Evolutionary conservation across 2,113 vertebrate genomes (phyloP).

Genomic region (Oriolus oriolus): DNA sequence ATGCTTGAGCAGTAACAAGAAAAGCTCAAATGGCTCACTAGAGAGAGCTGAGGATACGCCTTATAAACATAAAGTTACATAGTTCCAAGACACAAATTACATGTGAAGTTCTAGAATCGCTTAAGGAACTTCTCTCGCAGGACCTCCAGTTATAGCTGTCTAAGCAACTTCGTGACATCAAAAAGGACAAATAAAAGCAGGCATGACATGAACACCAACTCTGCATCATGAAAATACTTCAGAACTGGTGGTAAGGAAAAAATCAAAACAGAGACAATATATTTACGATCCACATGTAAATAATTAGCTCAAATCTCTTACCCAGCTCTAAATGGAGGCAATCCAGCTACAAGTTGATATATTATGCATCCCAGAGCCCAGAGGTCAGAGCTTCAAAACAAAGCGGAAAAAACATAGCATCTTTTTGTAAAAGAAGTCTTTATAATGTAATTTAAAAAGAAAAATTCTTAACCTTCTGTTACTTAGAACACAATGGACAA

Average conservation of each 20-base stretch:
- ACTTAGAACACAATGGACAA: not conserved
- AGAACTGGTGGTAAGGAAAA: not conserved
- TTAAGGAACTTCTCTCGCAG: not conserved
- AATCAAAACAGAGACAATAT: not conserved
- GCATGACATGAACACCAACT: not conserved
- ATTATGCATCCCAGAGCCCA: conserved; percentile 99
- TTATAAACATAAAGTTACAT: not conserved
- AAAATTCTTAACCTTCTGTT: not conserved
- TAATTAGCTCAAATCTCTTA: conserved; percentile 67
- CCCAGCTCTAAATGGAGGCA: conserved; percentile 98
- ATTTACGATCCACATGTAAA: not conserved
- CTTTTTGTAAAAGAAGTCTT: not conserved
- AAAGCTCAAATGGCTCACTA: not conserved
- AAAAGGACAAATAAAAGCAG: not conserved
- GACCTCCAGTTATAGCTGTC: not conserved
- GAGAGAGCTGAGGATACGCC: not conserved
- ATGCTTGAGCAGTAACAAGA: not conserved
- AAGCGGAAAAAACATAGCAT: not conserved
- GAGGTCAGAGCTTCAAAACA: conserved; percentile 84
- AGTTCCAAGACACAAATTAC: not conserved
- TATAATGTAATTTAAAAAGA: not conserved
- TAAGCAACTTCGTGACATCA: not conserved
- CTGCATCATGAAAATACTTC: not conserved
- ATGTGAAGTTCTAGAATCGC: not conserved
- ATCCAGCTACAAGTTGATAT: conserved; percentile 96